Conservation (phyloP, 2,113 vertebrate species). For the Tamias sibiricus region DNA sequence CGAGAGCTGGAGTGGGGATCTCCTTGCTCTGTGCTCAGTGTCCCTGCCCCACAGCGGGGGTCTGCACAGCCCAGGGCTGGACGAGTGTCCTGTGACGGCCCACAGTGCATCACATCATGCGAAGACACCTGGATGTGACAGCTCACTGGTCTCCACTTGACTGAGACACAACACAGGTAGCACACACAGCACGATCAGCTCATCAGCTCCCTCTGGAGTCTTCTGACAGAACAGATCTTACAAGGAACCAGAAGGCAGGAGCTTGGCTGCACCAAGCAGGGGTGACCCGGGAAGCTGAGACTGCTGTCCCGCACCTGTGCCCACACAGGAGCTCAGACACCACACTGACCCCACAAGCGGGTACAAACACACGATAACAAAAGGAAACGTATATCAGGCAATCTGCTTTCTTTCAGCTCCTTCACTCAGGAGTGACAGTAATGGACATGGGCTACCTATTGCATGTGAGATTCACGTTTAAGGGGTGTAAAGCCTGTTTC, state of each 20-base stretch:
- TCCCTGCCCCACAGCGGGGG: not conserved
- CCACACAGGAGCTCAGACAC: too few species aligned
- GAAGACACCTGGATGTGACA: too few species aligned
- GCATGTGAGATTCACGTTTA: not conserved
- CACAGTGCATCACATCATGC: fast-evolving
- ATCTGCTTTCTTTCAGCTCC: not conserved
- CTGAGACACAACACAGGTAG: not conserved
- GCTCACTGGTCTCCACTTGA: not conserved
- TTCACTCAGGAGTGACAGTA: not conserved
- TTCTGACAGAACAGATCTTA: not conserved
- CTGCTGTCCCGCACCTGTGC: too few species aligned
- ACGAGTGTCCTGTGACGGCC: not conserved
- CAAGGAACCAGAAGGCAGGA: too few species aligned
- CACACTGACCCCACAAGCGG: too few species aligned
- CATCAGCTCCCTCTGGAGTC: not conserved
- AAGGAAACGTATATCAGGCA: too few species aligned
- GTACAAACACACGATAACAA: too few species aligned
- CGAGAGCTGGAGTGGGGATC: too few species aligned
- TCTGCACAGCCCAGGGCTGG: fast-evolving
- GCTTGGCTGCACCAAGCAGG: too few species aligned
- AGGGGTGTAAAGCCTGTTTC: not conserved
- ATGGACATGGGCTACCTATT: not conserved
- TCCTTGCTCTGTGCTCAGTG: not conserved
- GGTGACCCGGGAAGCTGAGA: too few species aligned
- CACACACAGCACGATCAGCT: not conserved